Evolutionary conservation across 2,888 invertebrate genomes (phyloP), one percentile per base, ranked within the genome.

Genomic region (Xestia xanthographa): DNA sequence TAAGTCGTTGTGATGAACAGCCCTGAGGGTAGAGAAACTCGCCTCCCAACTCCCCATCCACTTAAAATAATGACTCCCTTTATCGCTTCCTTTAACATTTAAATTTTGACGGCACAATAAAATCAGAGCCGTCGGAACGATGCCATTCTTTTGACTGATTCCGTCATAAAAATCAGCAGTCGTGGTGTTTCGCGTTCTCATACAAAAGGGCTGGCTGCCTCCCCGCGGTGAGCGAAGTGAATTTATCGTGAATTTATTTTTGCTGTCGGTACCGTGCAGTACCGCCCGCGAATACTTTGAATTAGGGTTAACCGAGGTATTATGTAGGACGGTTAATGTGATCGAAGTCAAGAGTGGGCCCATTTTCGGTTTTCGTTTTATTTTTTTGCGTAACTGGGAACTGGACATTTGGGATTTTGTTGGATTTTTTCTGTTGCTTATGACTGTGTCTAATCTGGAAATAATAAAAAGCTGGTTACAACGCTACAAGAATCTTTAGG

Each of bases 191-290:
- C 29, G 45, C 50, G 76, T 62, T 22, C 69, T 20, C 17, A 4
- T 41, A 67, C 48, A 77, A 72, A 66, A 66, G 77, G 58, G 65
- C 45, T 63, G 29, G 50, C 38, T 20, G 5, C 5, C 81, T 43
- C 71, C 80, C 82, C 50, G 82, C 38, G 67, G 77, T 34, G 67
- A 50, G 58, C 76, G 45, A 34, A 45, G 82, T 82, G n/a, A 82
- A 80, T 80, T 82, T 82, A 80, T 48, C 63, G 82, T 71, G n/a
- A 68, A 80, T 77, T 82, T 82, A 80, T 80, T 50, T 60, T 53
- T 65, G 50, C 22, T 17, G 20, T 9, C 48, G 56, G 75, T 79
- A 62, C 74, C 65, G 53, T 1, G 45, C n/a, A 0, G 76, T 80
- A 58, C 79, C 72, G 34, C 41, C 69, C 53, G 69, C 22, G 58